Base-by-base conservation (phyloP, 1,140 invertebrate genomes). In the Drosophila carrolli region DNA sequence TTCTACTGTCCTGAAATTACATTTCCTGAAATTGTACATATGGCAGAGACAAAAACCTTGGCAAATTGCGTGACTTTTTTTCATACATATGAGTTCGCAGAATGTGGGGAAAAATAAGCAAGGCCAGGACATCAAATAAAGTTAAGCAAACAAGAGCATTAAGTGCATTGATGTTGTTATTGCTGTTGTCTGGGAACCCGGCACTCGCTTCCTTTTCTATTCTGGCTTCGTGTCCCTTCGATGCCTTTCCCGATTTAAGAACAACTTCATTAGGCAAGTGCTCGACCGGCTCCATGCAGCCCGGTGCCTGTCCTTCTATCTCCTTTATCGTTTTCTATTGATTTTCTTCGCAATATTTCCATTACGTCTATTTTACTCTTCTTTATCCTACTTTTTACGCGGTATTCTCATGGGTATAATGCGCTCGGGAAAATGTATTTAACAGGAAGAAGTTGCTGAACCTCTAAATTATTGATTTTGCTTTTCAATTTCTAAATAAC, bases 61-160 rank as follows among this genome's bases (percentile, higher is more conserved):
- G 35, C 19, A 38, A 29, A 29, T 55, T 55, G 37, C 54, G 19
- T 16, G 14, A 41, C 35, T 40, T n/a, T 55, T 41, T 14, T 40
- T 55, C 4, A 29, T 54, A 40, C 16, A 32, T 44, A 29, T 5
- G 47, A 40, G 23, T 3, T n/a, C 6, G 5, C 29, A 14, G 27
- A 16, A 32, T 32, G 32, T 10, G 35, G 11, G 11, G 27, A 9
- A 58, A 57, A 48, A 32, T 66, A 58, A 58, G 23, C 54, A 41
- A 59, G 44, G 60, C 67, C 67, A 60, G 59, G 68, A 82, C 74
- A 66, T 81, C 70, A 75, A 83, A 83, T 82, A 72, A 85, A 78
- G 70, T 85, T 81, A 75, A 68, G 68, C 65, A 85, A 81, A 86
- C 78, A 85, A 71, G 73, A 51, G 80, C 81, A 80, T 83, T 83